Percentiles rank a stretch among this genome's conserved stretches.
Evolutionary conservation across 2,888 invertebrate species (phyloP).

Genomic region (Deroplatys truncata): DNA sequence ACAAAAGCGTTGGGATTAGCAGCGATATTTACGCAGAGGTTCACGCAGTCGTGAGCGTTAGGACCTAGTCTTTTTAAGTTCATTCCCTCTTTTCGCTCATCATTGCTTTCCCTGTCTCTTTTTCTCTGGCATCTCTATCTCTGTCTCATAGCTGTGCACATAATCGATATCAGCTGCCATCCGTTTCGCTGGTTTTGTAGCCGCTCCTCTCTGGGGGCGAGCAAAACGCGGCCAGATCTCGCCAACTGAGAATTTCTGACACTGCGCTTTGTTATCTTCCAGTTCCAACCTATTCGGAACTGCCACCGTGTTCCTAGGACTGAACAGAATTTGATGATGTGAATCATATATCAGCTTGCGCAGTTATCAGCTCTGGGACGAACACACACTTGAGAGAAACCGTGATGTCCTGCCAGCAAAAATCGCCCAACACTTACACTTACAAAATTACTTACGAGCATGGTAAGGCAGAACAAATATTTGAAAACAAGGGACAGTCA

Average conservation of each 20-base stretch:
- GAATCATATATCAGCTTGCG: neutral
- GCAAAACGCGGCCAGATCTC: neutral
- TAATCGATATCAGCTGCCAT: neutral
- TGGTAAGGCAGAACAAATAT: no score
- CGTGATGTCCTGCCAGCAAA: no score
- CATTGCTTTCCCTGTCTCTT: neutral
- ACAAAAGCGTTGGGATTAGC: neutral
- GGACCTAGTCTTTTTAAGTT: neutral
- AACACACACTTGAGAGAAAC: no score
- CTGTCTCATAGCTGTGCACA: neutral
- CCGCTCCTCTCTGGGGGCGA: neutral
- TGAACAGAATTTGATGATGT: neutral
- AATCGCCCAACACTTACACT: no score
- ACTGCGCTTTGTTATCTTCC: neutral
- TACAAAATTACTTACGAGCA: no score
- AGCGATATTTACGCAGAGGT: neutral
- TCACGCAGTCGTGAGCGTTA: neutral
- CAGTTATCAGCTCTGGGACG: neutral
- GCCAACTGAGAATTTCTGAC: neutral
- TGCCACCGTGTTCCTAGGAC: neutral
- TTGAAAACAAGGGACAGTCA: no score
- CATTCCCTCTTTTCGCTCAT: neutral
- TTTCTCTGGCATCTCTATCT: neutral
- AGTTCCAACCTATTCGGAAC: neutral
- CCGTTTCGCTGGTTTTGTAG: neutral